phyloP scores from a whole-genome alignment of 2,797 vertebrate species.

The Monodelphis domestica region DNA sequence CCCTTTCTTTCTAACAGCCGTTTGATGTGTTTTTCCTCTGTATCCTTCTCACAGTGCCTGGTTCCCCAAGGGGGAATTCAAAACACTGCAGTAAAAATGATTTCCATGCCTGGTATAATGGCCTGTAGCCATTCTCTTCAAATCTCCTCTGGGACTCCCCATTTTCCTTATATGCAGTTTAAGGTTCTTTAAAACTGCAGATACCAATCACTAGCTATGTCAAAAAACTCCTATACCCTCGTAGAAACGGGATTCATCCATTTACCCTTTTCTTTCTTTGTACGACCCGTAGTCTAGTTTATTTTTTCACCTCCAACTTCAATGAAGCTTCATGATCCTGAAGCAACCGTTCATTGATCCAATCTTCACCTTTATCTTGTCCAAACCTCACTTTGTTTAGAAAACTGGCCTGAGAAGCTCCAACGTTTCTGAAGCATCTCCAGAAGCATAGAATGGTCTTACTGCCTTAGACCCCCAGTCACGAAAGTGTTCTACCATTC shows the following conservation, averaged over 20 bases:
- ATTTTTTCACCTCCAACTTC: conserved; percentile 12
- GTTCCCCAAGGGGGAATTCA: not conserved
- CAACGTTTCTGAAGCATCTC: conserved; percentile 44
- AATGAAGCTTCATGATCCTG: not conserved
- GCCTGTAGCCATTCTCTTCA: not conserved
- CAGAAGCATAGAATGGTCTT: not conserved
- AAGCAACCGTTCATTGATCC: not conserved
- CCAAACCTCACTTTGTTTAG: conserved; percentile 8
- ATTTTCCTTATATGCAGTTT: not conserved
- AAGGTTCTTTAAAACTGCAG: not conserved
- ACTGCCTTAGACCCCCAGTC: not conserved
- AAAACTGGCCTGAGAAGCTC: conserved; percentile 12
- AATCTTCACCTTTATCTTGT: not conserved
- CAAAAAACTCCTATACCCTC: not conserved
- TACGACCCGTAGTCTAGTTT: not conserved
- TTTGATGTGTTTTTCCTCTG: not conserved
- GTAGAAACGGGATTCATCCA: not conserved
- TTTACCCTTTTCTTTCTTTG: not conserved
- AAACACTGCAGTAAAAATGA: not conserved
- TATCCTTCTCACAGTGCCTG: not conserved
- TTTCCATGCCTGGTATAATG: not conserved
- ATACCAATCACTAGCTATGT: not conserved
- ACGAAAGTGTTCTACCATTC: not conserved
- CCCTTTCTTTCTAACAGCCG: not conserved
- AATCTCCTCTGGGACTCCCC: not conserved